Base-by-base conservation (phyloP, 2,888 invertebrate genomes). In the Drepana falcataria region DNA sequence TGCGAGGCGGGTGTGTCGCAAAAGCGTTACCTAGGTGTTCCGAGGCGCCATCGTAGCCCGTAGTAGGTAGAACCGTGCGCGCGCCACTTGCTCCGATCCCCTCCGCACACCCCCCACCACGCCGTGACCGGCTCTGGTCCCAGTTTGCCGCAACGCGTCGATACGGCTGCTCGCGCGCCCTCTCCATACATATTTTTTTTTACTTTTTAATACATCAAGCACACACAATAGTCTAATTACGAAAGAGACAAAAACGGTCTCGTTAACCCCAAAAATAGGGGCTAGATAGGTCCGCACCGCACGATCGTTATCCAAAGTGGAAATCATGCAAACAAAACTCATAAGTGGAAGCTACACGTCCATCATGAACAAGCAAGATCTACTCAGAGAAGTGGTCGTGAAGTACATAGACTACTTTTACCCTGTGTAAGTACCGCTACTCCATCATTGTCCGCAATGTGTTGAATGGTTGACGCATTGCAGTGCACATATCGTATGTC, bases 361-460 rank as follows among this genome's bases (percentile, higher is more conserved):
- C 83, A 93, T 92, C 81, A 93, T 93, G 89, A 92, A 91, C 84
- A 92, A 92, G 83, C 93, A 94, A 85, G 94, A 94, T 87, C 92
- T 94, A 68, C 92, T 94, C 64, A 89, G 94, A 73, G 94, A 94
- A 85, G 93, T 94, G 66, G 93, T 94, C 77, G 93, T 93, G 86
- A 94, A 94, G 83, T 94, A 94, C 85, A 93, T 94, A 74, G 94
- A 94, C 89, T 93, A 94, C 85, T 94, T 94, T 87, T 92, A 93
- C 77, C 94, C 94, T 71, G 92, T 93, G 94, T 94, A 81, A 94
- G 94, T 94, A 87, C 73, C 68, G 65, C 77, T 79, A 69, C 64
- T 59, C 60, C 63, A 58, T 59, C 49, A 56, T 60, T 59, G 58
- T 56, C 59, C 55, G 62, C 65, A 62, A 58, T 59, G 60, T 69